phyloP scores from a whole-genome alignment of 2,888 invertebrate species.

The Caenorhabditis sulstoni region DNA sequence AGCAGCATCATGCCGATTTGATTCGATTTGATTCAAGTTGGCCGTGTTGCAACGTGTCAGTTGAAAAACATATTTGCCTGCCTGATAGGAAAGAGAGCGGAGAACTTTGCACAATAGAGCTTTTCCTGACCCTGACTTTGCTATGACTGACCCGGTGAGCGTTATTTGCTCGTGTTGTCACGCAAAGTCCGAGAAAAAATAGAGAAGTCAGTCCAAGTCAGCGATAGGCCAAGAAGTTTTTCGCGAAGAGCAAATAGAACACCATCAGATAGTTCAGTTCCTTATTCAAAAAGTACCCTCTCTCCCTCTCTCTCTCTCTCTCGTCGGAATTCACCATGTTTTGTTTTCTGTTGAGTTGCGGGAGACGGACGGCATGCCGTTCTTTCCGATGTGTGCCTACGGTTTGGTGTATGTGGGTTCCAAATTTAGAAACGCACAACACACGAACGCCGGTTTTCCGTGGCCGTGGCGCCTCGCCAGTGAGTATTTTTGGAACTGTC shows the following conservation, averaged over 20 bases:
- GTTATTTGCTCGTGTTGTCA: slow-evolving; percentile 56
- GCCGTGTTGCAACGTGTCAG: too few relatives aligned
- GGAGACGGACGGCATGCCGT: slow-evolving; percentile 31
- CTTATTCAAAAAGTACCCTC: slow-evolving; percentile 4
- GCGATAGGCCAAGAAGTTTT: slow-evolving; percentile 2
- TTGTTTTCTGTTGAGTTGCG: not conserved
- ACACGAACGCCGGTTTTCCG: slow-evolving; percentile 39
- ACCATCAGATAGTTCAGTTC: slow-evolving; percentile 24
- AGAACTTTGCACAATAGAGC: not conserved
- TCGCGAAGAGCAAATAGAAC: slow-evolving; percentile 36
- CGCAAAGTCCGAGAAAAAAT: not conserved
- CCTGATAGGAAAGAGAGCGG: too few relatives aligned
- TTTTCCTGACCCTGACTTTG: slow-evolving; percentile 1
- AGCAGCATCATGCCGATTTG: slow-evolving; percentile 9
- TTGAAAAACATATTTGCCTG: too few relatives aligned
- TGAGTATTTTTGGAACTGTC: slow-evolving; percentile 49
- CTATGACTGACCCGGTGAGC: too few relatives aligned
- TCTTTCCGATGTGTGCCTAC: not conserved
- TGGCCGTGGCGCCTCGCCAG: slow-evolving; percentile 29
- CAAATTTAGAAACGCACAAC: slow-evolving; percentile 40
- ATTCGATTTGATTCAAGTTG: not conserved
- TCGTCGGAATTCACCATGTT: too few relatives aligned
- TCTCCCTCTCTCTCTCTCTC: too few relatives aligned
- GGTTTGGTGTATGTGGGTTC: slow-evolving; percentile 27
- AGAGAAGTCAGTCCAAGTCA: not conserved